phyloP scores from a whole-genome alignment of 2,888 invertebrate genomes.

The Sphaerophoria taeniata region DNA sequence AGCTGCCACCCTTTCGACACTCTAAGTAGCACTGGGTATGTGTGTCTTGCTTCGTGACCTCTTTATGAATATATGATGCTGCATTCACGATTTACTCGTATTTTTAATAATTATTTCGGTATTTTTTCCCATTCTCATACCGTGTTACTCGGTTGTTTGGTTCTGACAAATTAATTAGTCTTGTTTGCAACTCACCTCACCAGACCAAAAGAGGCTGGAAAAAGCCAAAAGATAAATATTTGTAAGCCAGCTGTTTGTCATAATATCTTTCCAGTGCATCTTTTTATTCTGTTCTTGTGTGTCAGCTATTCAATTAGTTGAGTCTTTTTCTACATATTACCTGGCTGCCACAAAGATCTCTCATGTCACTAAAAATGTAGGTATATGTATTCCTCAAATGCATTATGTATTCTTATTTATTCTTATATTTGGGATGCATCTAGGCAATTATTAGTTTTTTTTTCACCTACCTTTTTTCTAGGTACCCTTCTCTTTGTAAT shows the following conservation, averaged over 20 bases:
- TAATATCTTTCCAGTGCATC: conserved; percentile 46
- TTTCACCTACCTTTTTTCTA: not conserved
- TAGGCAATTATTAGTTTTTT: conserved; percentile 29
- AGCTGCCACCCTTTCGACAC: conserved; percentile 19
- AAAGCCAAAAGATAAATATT: conserved; percentile 44
- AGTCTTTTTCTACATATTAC: not conserved
- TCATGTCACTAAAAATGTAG: conserved; percentile 36
- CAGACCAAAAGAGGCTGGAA: conserved; percentile 39
- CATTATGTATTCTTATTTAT: conserved; percentile 20
- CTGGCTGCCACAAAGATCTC: conserved; percentile 47
- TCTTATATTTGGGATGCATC: not conserved
- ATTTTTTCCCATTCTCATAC: not conserved
- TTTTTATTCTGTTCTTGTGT: not conserved
- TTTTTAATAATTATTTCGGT: conserved; percentile 30
- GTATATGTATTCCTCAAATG: conserved; percentile 29
- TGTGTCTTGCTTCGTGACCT: conserved; percentile 43
- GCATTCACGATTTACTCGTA: conserved; percentile 4
- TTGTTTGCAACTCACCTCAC: conserved; percentile 39
- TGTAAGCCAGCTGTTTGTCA: conserved; percentile 45
- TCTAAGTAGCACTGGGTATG: not conserved
- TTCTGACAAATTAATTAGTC: conserved; percentile 39
- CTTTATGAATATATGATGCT: conserved; percentile 22
- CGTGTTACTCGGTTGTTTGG: not conserved
- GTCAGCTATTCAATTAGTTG: conserved; percentile 32
- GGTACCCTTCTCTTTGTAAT: conserved; percentile 10